Conservation (phyloP, 1,140 invertebrate genomes). For the Triops longicaudatus region DNA sequence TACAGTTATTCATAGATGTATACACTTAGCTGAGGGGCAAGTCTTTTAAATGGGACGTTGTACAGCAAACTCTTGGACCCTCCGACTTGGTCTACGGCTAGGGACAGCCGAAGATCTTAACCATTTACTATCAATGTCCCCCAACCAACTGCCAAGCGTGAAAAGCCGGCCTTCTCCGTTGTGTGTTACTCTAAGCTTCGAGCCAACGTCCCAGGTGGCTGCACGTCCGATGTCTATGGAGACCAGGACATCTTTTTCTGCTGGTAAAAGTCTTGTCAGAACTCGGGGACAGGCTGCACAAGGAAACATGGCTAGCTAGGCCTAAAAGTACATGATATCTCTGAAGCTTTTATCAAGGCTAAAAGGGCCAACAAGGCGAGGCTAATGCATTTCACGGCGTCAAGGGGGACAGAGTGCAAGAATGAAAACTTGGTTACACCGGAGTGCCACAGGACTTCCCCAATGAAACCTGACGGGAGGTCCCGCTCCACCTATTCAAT, state of each 20-base stretch:
- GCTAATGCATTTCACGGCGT: constrained; percentile 14
- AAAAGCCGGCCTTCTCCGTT: neutral
- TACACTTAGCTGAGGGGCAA: neutral
- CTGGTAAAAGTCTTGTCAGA: neutral
- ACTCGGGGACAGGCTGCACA: neutral
- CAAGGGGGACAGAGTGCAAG: neutral
- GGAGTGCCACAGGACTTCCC: neutral
- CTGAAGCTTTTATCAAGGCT: neutral
- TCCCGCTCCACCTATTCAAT: neutral
- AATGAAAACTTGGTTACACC: neutral
- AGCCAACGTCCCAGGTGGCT: neutral
- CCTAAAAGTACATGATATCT: neutral
- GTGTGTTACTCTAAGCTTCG: neutral
- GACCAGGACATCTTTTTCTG: neutral
- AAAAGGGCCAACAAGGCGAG: constrained; percentile 7
- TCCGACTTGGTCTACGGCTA: neutral
- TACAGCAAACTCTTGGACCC: neutral
- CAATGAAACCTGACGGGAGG: constrained; percentile 1
- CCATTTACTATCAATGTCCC: constrained; percentile 13
- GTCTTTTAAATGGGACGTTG: neutral
- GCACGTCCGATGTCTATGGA: constrained; percentile 10
- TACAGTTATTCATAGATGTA: neutral
- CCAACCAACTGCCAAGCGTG: neutral
- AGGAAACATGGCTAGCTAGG: neutral
- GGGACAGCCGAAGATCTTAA: neutral